Evolutionary conservation across 2,113 vertebrate species (phyloP), one percentile per base, ranked within the genome.

Genomic region (Burhinus bistriatus): DNA sequence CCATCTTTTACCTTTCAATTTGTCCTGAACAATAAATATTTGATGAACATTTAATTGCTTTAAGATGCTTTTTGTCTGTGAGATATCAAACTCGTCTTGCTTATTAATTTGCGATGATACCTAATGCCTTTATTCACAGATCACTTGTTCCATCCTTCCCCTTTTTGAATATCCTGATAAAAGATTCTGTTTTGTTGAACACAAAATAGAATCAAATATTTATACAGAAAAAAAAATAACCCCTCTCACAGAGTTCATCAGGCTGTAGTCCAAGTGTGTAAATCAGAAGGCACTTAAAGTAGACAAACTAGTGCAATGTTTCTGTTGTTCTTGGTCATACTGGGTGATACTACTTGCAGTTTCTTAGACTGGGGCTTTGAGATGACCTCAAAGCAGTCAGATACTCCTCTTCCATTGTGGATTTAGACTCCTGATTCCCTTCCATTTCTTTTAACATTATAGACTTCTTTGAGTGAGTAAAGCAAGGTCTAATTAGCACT

Each of bases 1-100:
- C 87, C 42, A 36, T 64, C 47, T 89, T 86, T 91, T 79, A 55
- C 45, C 86, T 89, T 78, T 68, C 81, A 83, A 91, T 96, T 90
- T 90, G 23, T 73, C 93, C 81, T 70, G 40, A 93, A 87, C 49
- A 55, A 76, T 72, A 97, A 97, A 87, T 72, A 70, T 51, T 91
- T 95, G 65, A 94, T 22, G n/a, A 93, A 26, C 42, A 82, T 22
- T 83, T 72, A 27, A 59, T 80, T 66, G 25, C 3, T 65, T 75
- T 3, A 64, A 80, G 38, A 15, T 51, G 14, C 8, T 79, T 79
- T 61, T 91, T 36, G 12, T 76, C 44, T 55, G 27, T n/a, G 8
- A n/a, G 23, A 9, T 51, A 61, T 68, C 64, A 84, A 52, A 51
- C 8, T 87, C 68, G 15, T 34, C 26, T 70, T 58, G 29, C 8